phyloP scores from a whole-genome alignment of 2,113 vertebrate species.

The Numida meleagris region DNA sequence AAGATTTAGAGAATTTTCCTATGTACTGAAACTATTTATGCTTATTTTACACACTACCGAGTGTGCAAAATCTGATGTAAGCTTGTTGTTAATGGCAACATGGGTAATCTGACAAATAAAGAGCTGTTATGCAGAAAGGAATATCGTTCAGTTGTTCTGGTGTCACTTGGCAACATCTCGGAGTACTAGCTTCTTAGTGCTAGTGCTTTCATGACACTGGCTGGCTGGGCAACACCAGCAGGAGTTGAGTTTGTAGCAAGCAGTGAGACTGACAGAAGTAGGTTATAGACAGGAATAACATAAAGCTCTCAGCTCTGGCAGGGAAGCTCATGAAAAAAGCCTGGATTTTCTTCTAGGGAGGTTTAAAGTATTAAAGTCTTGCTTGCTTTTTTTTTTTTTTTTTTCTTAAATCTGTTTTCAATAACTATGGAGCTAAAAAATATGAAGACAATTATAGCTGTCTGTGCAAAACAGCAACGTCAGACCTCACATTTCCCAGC shows the following conservation, averaged over 20 bases:
- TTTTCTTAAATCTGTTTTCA: constrained; percentile 55
- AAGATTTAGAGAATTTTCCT: neutral
- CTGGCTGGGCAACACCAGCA: fast-evolving
- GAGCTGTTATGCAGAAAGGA: neutral
- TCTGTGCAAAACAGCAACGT: constrained; percentile 59
- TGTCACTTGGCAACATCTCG: neutral
- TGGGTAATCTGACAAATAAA: neutral
- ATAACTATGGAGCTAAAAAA: constrained; percentile 53
- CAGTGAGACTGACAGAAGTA: neutral
- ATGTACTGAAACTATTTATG: neutral
- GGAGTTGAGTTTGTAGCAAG: neutral
- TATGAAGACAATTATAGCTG: constrained; percentile 67
- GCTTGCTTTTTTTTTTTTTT: neutral
- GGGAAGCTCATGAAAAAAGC: neutral
- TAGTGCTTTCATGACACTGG: neutral
- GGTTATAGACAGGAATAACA: neutral
- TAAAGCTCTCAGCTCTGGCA: neutral
- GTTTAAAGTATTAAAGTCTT: constrained; percentile 55
- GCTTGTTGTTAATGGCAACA: neutral
- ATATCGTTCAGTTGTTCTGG: neutral
- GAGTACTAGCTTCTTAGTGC: neutral
- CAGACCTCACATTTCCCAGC: constrained; percentile 50
- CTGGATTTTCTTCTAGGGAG: constrained; percentile 39
- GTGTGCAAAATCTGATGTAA: neutral
- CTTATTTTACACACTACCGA: neutral